Base-by-base conservation (phyloP, 1,140 invertebrate species). In the Galleria mellonella region DNA sequence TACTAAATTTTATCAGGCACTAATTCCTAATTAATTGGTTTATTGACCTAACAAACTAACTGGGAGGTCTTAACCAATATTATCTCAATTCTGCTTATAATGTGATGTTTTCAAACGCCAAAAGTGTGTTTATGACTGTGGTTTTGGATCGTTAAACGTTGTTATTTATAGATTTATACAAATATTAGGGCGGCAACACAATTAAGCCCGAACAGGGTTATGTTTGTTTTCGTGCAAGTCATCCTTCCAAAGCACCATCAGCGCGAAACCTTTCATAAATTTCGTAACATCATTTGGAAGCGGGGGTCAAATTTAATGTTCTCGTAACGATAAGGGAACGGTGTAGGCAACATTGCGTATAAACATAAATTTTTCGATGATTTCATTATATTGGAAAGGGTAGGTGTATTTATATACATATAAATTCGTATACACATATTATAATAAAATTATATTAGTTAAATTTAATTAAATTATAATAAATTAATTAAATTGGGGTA, bases 111-210 rank as follows among this genome's bases (percentile, higher is more conserved):
- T 30, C 38, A 53, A 52, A 46, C 42, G 14, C 49, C 43, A 32
- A 58, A 57, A 59, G 51, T 59, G 47, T 60, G 51, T 66, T 62
- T 66, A 57, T 44, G 41, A 43, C 40, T 32, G 40, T 9, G 43
- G 52, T 55, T 62, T 58, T 32, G 14, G 41, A 41, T 52, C 51
- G 32, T 55, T 50, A 49, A 47, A 44, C 29, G n/a, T 13, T 32
- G 31, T 36, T 41, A 35, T 36, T 47, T 47, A 41, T 47, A 47
- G 30, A 37, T 23, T 23, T 23, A 23, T 23, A 23, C 17, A 23
- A 23, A 23, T 23, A 23, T 23, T 3, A 3, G 2, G 6, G n/a
- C 2, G 17, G 17, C 17, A 23, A 23, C 17, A 23, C 17, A 23
- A 23, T 23, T 23, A 23, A 23, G 17, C 17, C 17, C 2, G 17